These are phyloP conservation scores for Neoarius graeffei DNA, from an alignment of 2,113 vertebrate species.

Conservation along the genomic window DNA sequence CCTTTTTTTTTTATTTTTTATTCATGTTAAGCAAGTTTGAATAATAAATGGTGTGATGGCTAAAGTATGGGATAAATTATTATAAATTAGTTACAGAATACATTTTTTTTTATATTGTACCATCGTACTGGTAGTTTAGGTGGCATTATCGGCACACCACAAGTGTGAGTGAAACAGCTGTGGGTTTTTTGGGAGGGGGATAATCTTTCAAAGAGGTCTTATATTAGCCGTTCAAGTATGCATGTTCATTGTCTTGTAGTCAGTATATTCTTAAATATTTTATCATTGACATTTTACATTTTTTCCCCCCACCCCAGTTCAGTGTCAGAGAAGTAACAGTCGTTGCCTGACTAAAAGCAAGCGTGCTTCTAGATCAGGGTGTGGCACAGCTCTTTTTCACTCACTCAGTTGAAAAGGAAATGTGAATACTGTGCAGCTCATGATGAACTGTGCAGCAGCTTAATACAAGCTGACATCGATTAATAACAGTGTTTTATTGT, in stretches of 20 bases:
- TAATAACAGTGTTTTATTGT: neutral
- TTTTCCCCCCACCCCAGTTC: neutral
- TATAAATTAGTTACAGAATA: neutral
- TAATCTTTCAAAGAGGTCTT: neutral
- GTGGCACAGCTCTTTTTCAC: constrained; percentile 18
- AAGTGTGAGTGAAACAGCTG: constrained; percentile 81
- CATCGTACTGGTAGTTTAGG: neutral
- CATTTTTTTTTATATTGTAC: neutral
- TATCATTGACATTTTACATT: neutral
- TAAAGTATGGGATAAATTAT: neutral
- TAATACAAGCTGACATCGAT: neutral
- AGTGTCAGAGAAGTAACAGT: neutral
- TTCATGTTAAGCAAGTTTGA: neutral
- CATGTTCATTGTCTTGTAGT: neutral
- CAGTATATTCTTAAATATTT: neutral
- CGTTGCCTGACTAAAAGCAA: constrained; percentile 12
- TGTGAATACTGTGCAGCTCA: neutral
- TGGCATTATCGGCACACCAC: constrained; percentile 70
- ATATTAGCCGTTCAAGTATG: neutral
- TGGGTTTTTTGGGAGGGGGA: constrained; percentile 69
- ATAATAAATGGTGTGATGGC: neutral
- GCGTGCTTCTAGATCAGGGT: constrained; percentile 2
- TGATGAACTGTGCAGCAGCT: neutral
- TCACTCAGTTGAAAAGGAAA: constrained; percentile 28
- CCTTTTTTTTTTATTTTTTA: constrained; percentile 61